A percentile compares a stretch with the other conserved stretches of the same genome.
Evolutionary conservation across 1,140 invertebrate genomes (phyloP).

Genomic region (Bombus huntii): DNA sequence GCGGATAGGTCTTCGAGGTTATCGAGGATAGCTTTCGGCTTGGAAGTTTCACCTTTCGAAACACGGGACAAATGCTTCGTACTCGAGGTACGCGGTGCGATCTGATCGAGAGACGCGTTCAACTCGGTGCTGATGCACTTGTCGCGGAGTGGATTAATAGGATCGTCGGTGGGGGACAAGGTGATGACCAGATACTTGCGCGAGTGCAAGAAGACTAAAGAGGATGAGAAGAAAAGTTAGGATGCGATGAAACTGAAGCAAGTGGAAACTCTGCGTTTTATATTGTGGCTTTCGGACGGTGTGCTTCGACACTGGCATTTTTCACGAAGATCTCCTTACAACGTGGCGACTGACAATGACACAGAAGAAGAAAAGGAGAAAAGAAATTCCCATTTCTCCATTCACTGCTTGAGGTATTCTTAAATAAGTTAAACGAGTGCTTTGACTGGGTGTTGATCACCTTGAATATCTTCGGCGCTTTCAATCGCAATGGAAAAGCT

Average conservation of each 20-base stretch:
- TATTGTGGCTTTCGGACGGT: background rate
- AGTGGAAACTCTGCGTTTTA: constrained; percentile 9
- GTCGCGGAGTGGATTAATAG: constrained; percentile 4
- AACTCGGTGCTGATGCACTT: background rate
- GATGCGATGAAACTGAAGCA: background rate
- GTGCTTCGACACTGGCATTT: background rate
- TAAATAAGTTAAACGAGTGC: too few relatives aligned
- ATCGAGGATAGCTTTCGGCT: background rate
- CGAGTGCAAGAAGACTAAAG: background rate
- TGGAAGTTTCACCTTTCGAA: constrained; percentile 5
- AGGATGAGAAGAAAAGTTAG: background rate
- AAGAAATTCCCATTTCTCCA: background rate
- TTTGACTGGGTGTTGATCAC: too few relatives aligned
- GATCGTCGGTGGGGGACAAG: background rate
- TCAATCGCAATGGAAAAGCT: too few relatives aligned
- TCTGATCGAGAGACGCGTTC: background rate
- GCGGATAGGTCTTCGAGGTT: background rate
- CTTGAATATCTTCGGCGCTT: too few relatives aligned
- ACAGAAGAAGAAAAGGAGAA: background rate
- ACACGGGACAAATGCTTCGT: background rate
- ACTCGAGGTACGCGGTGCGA: background rate
- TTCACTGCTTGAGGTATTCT: background rate
- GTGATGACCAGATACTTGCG: background rate
- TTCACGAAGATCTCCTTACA: background rate
- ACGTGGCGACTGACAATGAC: too few relatives aligned